These are phyloP conservation scores for Baryphthengus martii DNA, from an alignment of 2,113 vertebrate genomes.

Conservation along the genomic window DNA sequence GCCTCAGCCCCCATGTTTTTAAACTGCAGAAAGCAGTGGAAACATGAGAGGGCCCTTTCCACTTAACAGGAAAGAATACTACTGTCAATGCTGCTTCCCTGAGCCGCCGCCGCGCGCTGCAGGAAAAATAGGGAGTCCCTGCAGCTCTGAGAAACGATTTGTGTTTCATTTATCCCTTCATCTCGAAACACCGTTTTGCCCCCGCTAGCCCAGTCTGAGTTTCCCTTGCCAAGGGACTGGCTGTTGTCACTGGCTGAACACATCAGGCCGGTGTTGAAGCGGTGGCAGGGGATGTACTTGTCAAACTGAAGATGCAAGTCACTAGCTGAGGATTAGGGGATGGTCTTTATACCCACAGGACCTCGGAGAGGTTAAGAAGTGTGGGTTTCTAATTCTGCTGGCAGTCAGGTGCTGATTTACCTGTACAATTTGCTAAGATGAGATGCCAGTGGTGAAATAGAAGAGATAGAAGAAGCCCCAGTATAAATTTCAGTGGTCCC, in stretches of 20 bases:
- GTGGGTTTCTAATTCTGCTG: neutral
- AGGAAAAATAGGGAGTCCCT: neutral
- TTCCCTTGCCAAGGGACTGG: neutral
- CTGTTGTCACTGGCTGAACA: neutral
- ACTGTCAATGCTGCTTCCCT: conserved; percentile 12
- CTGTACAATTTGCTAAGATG: neutral
- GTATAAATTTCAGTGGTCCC: rapidly evolving
- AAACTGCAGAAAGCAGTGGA: conserved; percentile 32
- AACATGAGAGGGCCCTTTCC: conserved; percentile 37
- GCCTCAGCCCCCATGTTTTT: conserved; percentile 20
- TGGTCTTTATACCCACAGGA: neutral
- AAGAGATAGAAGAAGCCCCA: neutral
- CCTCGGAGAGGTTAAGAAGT: neutral
- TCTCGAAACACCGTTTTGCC: neutral
- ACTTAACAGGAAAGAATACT: conserved; percentile 29
- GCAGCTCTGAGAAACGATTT: neutral
- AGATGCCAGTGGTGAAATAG: neutral
- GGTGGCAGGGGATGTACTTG: neutral
- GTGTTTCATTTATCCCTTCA: neutral
- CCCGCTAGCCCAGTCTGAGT: neutral
- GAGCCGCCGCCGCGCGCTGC: neutral
- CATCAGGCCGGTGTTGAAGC: neutral
- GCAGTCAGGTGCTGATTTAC: neutral
- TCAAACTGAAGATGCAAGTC: neutral
- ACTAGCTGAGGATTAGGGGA: neutral